Conservation (phyloP, 64 coral and sea anemone species). For the Montipora capricornis region DNA sequence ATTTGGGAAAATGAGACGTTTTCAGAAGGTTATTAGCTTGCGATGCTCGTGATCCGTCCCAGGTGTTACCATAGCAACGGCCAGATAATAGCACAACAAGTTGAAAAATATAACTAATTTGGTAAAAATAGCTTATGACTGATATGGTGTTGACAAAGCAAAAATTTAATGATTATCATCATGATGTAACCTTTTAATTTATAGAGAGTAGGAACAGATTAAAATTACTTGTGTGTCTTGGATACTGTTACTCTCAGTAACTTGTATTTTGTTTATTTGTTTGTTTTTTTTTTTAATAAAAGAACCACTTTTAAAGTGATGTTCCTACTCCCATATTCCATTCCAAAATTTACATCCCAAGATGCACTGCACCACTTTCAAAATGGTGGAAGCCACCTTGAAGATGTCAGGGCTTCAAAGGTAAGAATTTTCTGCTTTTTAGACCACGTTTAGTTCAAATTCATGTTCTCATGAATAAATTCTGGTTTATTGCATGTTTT, state of each 20-base stretch:
- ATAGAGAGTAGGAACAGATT: no score
- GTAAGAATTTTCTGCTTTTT: background rate
- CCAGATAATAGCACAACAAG: no score
- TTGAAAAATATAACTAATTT: no score
- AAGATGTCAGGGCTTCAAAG: background rate
- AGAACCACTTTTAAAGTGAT: slow-evolving; percentile 16
- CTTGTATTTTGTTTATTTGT: background rate
- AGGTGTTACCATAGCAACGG: no score
- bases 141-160: no score
- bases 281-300: slow-evolving; percentile 3
- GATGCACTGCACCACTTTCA: background rate
- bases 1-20: no score
- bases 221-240: no score
- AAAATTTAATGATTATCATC: no score
- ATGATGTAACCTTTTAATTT: no score
- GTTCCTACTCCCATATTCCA: slow-evolving; percentile 25
- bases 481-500: background rate
- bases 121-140: no score
- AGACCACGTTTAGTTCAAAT: background rate
- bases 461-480: background rate
- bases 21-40: no score
- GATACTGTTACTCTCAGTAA: background rate
- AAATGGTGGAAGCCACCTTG: background rate
- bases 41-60: no score
- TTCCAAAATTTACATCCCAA: background rate